These are phyloP conservation scores for Aramus guarauna DNA, from an alignment of 2,113 vertebrate genomes.

Conservation along the genomic window DNA sequence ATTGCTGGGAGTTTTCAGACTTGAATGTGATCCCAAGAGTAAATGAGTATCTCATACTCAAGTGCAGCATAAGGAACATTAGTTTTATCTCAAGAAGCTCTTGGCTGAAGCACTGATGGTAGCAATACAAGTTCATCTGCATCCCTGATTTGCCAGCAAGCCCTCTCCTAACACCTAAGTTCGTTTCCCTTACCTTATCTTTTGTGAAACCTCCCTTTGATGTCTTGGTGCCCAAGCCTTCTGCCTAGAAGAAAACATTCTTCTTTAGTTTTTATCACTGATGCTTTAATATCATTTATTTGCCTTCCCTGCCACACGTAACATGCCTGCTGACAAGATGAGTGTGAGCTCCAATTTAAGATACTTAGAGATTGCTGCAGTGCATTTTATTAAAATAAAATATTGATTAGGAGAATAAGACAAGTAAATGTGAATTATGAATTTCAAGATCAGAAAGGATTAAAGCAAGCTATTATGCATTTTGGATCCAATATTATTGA, in stretches of 20 bases:
- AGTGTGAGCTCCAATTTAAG: not conserved
- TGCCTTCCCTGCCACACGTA: not conserved
- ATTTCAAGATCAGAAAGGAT: not conserved
- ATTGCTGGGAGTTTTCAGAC: not conserved
- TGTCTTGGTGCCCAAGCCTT: conserved; percentile 65
- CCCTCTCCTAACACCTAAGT: not conserved
- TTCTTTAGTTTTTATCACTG: not conserved
- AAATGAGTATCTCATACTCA: not conserved
- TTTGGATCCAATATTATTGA: not conserved
- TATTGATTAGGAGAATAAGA: not conserved
- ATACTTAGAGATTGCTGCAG: not conserved
- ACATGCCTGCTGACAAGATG: not conserved
- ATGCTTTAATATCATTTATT: not conserved
- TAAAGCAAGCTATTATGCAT: not conserved
- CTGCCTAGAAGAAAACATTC: conserved; percentile 69
- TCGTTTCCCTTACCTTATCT: conserved; percentile 78
- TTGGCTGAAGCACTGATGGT: not conserved
- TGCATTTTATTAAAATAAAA: not conserved
- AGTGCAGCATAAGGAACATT: not conserved
- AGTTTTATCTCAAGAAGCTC: not conserved
- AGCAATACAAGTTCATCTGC: not conserved
- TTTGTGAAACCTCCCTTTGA: conserved; percentile 81
- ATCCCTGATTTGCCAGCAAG: not conserved
- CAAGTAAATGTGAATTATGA: not conserved
- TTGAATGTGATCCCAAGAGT: not conserved